Percentiles rank a stretch among this genome's conserved stretches.
These are phyloP conservation scores for Emydocephalus ijimae DNA, from an alignment of 2,113 vertebrate genomes.

Conservation along the genomic window DNA sequence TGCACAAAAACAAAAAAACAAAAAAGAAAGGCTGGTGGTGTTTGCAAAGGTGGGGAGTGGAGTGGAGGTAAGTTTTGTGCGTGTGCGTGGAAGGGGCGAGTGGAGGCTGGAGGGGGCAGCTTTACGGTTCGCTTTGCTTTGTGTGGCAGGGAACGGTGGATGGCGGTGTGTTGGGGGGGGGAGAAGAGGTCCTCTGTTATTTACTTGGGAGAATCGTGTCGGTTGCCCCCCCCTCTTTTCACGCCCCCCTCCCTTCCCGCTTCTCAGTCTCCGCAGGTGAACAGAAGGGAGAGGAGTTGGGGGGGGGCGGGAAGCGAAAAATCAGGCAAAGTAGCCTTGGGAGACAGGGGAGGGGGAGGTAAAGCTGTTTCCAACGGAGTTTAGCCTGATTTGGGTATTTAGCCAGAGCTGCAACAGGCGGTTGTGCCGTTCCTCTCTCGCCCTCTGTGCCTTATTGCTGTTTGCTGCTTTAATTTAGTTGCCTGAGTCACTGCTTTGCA, in stretches of 20 bases:
- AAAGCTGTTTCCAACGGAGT: constrained; percentile 60
- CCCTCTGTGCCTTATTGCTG: constrained; percentile 30
- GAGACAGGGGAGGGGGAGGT: constrained; percentile 19
- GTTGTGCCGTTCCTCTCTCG: constrained; percentile 25
- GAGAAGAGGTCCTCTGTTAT: constrained; percentile 8
- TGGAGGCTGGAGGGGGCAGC: constrained; percentile 26
- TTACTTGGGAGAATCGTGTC: background rate
- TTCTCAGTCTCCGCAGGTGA: constrained; percentile 44
- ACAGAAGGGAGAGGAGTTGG: background rate
- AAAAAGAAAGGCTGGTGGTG: constrained; percentile 52
- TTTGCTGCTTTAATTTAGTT: constrained; percentile 43
- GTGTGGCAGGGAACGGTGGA: constrained; percentile 45
- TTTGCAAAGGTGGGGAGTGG: constrained; percentile 49
- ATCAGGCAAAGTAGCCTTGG: background rate
- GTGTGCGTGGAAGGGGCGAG: constrained; percentile 46
- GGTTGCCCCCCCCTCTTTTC: background rate
- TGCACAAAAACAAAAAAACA: background rate
- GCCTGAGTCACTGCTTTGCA: constrained; percentile 64
- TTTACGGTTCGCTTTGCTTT: constrained; percentile 49
- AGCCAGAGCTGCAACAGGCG: constrained; percentile 71
- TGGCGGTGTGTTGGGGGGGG: background rate
- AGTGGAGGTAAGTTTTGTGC: constrained; percentile 63
- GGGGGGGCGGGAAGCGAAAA: background rate
- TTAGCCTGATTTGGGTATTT: constrained; percentile 55
- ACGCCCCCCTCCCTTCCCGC: background rate